Evolutionary conservation across 2,113 vertebrate genomes (phyloP).

Genomic region (Turnix velox): DNA sequence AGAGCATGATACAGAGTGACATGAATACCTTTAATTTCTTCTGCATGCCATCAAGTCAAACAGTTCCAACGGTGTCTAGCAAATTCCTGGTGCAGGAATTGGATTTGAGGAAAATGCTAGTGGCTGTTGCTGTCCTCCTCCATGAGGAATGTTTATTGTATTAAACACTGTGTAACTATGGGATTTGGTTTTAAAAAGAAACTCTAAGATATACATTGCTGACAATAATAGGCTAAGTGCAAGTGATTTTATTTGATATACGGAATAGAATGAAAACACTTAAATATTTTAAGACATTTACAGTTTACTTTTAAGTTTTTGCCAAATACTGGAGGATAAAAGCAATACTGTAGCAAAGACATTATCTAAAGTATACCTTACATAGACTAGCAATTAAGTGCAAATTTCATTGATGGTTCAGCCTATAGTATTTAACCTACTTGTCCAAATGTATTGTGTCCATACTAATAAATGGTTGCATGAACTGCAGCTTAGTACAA

Average conservation of each 20-base stretch:
- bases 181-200: not conserved
- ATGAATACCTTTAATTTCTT: not conserved
- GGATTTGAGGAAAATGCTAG: not conserved
- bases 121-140: not conserved
- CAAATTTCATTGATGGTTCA: not conserved
- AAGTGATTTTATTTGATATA: not conserved
- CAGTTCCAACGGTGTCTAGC: not conserved
- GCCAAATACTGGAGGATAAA: not conserved
- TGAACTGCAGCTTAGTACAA: not conserved
- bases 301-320: not conserved
- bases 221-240: not conserved
- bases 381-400: not conserved
- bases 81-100: not conserved
- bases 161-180: not conserved
- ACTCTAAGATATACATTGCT: not conserved
- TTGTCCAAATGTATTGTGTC: not conserved
- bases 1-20: not conserved
- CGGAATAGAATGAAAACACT: not conserved
- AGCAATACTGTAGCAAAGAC: not conserved
- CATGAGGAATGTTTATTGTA: not conserved
- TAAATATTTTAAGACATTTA: not conserved
- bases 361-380: not conserved
- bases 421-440: not conserved
- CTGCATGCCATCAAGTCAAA: not conserved
- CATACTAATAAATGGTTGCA: not conserved